Evolutionary conservation across 2,888 invertebrate genomes (phyloP).

Genomic region (Zygaena filipendulae): DNA sequence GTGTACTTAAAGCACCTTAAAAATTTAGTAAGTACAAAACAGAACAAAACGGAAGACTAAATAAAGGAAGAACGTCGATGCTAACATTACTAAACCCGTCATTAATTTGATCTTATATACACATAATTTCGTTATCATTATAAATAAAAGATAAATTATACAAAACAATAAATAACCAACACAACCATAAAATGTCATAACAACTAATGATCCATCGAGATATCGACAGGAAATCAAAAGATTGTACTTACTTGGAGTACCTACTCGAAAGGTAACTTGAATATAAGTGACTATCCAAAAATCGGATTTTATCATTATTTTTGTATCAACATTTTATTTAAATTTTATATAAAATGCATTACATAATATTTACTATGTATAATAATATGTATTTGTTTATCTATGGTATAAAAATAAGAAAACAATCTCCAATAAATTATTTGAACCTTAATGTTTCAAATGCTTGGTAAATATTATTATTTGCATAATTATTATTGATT

Average conservation of each 20-base stretch:
- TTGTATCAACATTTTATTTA: too few species aligned
- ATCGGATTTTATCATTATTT: too few species aligned
- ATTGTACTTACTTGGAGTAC: too few species aligned
- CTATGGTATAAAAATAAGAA: too few species aligned
- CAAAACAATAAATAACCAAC: slow-evolving; percentile 64
- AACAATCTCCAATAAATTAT: slow-evolving; percentile 12
- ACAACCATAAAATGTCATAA: slow-evolving; percentile 53
- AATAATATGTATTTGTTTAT: too few species aligned
- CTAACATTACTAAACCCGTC: slow-evolving; percentile 49
- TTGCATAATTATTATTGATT: not conserved
- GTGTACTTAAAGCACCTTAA: slow-evolving; percentile 43
- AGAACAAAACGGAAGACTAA: slow-evolving; percentile 54
- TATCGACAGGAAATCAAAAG: too few species aligned
- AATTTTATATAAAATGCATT: too few species aligned
- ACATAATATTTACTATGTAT: too few species aligned
- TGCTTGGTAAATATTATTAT: not conserved
- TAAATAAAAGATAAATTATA: slow-evolving; percentile 60
- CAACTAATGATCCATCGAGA: too few species aligned
- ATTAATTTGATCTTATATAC: slow-evolving; percentile 35
- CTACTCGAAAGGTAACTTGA: too few species aligned
- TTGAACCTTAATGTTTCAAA: too few species aligned
- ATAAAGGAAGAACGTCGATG: slow-evolving; percentile 39
- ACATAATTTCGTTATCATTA: slow-evolving; percentile 51
- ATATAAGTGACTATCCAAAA: too few species aligned
- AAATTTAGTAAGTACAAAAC: slow-evolving; percentile 55